Evolutionary conservation across 2,797 vertebrate genomes (phyloP), one percentile per base, ranked within the genome.

Genomic region (Podarcis siculus): DNA sequence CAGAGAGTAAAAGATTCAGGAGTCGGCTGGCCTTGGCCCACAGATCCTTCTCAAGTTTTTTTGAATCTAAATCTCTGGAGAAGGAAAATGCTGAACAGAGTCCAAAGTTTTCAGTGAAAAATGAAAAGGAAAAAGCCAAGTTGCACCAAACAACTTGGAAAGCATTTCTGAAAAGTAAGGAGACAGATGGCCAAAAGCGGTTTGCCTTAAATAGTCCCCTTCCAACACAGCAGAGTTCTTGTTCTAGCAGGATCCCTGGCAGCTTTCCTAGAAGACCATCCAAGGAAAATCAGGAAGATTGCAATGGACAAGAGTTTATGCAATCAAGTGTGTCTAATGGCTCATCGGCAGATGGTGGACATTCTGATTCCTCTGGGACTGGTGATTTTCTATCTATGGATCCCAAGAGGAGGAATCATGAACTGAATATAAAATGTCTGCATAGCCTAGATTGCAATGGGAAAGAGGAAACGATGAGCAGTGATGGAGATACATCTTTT

Each of bases 21-120:
- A 96, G 97, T 85, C 97, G 97, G 67, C 93, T 98, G 27, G 97
- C 98, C 82, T 97, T 97, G 91, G 98, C 98, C 13, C 98, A 98
- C 55, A 98, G 97, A 93, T 98, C 98, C 8, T 96, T 99, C 21
- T 97, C 98, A 32, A 98, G 97, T 82, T 97, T 99, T 58, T 98
- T 98, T 94, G 98, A 98, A 94, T 97, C 97, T 15, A 98, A 94
- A 90, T 94, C 92, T 35, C 67, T 94, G 78, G 98, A 98, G 79
- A 98, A 97, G 87, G 97, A 98, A 76, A 96, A 92, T 13, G 75
- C 90, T 2, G 92, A 95, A 6, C 96, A 94, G 85, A 92, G 58
- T 78, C 91, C 91, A 17, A 95, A 91, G 64, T 55, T 79, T 5
- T 83, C 92, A 13, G 8, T 90, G 89, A 96, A 95, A 93, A 92